These are phyloP conservation scores for Eidolon helvum DNA, from an alignment of 2,113 vertebrate species.

Conservation along the genomic window DNA sequence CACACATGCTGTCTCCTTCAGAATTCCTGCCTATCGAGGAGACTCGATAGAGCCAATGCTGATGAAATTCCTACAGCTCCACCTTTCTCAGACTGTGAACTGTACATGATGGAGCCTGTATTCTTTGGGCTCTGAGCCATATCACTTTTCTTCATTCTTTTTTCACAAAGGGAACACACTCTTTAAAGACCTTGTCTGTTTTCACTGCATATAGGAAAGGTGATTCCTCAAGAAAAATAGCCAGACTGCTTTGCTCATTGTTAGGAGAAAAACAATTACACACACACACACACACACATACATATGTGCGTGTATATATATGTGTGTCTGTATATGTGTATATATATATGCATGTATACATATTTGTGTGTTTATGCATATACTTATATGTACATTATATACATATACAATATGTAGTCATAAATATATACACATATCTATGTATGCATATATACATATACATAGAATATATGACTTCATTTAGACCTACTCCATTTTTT, in stretches of 20 bases:
- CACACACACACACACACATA: background rate
- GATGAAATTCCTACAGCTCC: background rate
- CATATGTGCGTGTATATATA: background rate
- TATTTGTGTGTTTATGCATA: too few species aligned
- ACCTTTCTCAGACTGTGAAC: background rate
- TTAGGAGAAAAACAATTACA: background rate
- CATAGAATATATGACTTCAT: background rate
- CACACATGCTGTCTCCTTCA: background rate
- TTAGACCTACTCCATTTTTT: background rate
- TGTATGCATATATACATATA: background rate
- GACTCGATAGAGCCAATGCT: background rate
- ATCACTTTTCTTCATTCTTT: background rate
- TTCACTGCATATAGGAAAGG: background rate
- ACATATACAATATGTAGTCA: too few species aligned
- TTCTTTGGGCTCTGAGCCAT: background rate
- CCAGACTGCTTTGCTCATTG: background rate
- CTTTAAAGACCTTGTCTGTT: background rate
- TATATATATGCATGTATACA: background rate
- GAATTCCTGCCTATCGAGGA: background rate
- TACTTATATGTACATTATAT: background rate
- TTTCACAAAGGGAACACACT: background rate
- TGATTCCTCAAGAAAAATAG: background rate
- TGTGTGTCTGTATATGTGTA: too few species aligned
- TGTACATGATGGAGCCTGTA: background rate
- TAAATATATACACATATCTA: background rate